These are phyloP conservation scores for Carassius auratus DNA, from an alignment of 2,113 vertebrate species.

Conservation along the genomic window DNA sequence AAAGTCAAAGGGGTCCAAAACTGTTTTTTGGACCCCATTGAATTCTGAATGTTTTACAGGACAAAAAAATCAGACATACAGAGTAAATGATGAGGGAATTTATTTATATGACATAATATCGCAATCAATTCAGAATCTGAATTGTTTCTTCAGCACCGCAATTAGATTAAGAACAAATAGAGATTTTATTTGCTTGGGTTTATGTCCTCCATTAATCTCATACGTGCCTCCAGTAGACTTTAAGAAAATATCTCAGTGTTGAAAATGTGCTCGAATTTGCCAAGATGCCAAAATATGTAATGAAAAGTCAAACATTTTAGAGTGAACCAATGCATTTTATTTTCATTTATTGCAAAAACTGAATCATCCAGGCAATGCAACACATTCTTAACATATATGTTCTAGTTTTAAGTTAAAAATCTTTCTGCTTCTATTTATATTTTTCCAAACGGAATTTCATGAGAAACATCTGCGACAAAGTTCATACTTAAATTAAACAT, in stretches of 20 bases:
- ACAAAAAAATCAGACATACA: not conserved
- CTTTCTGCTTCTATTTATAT: too few species aligned
- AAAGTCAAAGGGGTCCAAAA: too few species aligned
- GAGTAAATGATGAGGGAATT: not conserved
- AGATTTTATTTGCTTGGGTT: not conserved
- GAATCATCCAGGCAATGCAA: not conserved
- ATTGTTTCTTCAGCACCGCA: not conserved
- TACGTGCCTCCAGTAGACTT: not conserved
- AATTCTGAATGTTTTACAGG: not conserved
- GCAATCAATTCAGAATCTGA: not conserved
- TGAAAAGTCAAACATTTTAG: not conserved
- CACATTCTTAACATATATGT: too few species aligned
- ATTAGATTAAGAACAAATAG: not conserved
- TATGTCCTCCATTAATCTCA: not conserved
- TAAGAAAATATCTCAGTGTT: not conserved
- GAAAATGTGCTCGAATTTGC: not conserved
- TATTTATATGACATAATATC: not conserved
- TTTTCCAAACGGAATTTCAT: not conserved
- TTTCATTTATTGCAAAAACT: not conserved
- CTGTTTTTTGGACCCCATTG: not conserved
- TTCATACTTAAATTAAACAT: constrained; percentile 23
- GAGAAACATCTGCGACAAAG: not conserved
- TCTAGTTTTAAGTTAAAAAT: too few species aligned
- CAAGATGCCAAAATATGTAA: not conserved
- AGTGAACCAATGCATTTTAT: not conserved